These are phyloP conservation scores for Neoascia interrupta DNA, from an alignment of 2,888 invertebrate genomes.

Conservation along the genomic window DNA sequence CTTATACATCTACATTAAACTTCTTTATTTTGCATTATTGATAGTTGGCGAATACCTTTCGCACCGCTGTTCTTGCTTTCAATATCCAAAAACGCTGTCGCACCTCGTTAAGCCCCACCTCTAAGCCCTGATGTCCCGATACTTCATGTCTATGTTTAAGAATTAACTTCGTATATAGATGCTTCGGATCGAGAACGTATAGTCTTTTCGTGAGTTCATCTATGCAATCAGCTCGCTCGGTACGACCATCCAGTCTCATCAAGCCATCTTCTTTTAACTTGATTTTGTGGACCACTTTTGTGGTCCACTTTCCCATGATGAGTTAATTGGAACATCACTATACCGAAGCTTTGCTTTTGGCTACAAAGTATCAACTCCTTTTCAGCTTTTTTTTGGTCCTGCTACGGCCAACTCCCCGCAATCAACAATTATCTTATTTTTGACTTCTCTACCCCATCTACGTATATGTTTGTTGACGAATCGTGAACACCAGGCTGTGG, in stretches of 20 bases:
- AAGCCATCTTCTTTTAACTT: not conserved
- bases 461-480: too few species aligned
- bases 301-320: not conserved
- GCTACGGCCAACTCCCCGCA: too few species aligned
- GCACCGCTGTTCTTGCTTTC: not conserved
- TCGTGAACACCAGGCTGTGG: too few species aligned
- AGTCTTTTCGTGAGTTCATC: not conserved
- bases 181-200: not conserved
- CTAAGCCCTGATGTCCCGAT: not conserved
- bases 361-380: too few species aligned
- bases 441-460: too few species aligned
- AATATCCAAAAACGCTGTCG: not conserved
- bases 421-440: too few species aligned
- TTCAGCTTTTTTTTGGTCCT: not conserved
- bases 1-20: too few species aligned
- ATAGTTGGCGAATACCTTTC: not conserved
- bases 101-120: constrained; percentile 4
- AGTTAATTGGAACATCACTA: not conserved
- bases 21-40: not conserved
- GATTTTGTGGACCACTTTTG: too few species aligned
- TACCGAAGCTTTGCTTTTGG: too few species aligned
- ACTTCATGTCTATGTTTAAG: not conserved
- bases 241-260: too few species aligned
- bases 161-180: not conserved
- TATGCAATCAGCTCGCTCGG: too few species aligned